Evolutionary conservation across 2,113 vertebrate species (phyloP).

Genomic region (Aramus guarauna): DNA sequence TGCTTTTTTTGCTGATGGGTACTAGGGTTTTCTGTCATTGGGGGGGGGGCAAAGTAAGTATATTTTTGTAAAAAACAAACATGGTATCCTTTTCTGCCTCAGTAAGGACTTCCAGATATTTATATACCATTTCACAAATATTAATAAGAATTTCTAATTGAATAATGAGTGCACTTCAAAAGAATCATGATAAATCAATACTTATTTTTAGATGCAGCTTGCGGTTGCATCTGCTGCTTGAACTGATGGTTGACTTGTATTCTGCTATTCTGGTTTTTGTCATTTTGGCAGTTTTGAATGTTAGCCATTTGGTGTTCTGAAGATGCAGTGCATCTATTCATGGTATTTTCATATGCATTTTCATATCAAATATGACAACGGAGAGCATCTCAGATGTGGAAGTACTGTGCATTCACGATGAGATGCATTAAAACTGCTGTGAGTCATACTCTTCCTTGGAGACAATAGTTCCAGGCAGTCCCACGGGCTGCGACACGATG

Average conservation of each 20-base stretch:
- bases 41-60: neutral
- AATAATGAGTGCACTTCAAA: neutral
- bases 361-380: neutral
- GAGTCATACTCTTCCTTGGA: slow-evolving; percentile 12
- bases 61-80: neutral
- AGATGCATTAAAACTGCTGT: neutral
- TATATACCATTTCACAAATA: neutral
- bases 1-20: neutral
- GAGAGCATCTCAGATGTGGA: neutral
- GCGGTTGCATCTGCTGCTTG: neutral
- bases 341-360: neutral
- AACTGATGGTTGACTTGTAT: neutral
- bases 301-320: neutral
- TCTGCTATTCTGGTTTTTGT: neutral
- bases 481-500: neutral
- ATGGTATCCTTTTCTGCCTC: neutral
- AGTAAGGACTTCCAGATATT: neutral
- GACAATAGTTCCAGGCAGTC: neutral
- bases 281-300: neutral
- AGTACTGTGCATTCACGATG: neutral
- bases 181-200: neutral
- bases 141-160: neutral
- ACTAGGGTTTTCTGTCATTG: neutral
- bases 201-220: neutral
- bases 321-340: neutral